Conservation (phyloP, 1,140 invertebrate species). For the Acromyrmex heyeri region DNA sequence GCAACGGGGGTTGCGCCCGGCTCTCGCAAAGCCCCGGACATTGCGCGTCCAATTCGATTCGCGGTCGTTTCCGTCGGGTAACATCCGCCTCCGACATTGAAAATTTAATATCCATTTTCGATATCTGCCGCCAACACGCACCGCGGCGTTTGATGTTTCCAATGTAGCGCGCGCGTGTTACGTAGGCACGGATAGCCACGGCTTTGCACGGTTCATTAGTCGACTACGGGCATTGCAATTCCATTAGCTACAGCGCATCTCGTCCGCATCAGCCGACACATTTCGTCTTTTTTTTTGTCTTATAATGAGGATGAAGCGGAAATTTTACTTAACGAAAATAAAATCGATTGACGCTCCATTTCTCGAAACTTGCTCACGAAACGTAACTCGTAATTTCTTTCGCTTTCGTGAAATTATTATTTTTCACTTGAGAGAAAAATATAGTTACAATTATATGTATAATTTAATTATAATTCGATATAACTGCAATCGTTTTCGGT, state of each 20-base stretch:
- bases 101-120: constrained; percentile 63
- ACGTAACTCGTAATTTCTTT: not conserved
- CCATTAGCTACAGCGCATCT: constrained; percentile 38
- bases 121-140: constrained; percentile 48
- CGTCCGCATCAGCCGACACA: not conserved
- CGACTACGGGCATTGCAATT: constrained; percentile 37
- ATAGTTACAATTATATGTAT: too few species aligned
- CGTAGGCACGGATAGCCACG: constrained; percentile 1
- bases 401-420: too few species aligned
- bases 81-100: constrained; percentile 51
- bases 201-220: constrained; percentile 32
- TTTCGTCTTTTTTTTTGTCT: constrained; percentile 20
- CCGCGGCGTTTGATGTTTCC: constrained; percentile 55
- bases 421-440: too few species aligned
- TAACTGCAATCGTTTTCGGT: too few species aligned
- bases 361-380: not conserved
- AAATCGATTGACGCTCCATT: not conserved
- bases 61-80: constrained; percentile 50
- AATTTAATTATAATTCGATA: not conserved
- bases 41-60: constrained; percentile 57
- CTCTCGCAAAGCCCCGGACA: constrained; percentile 27
- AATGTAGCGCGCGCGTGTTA: constrained; percentile 44
- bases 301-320: not conserved
- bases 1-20: not conserved
- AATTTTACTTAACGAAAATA: not conserved